Percentiles rank a stretch among this genome's conserved stretches.
Conservation (phyloP, 2,797 vertebrate species). For the Synanceia verrucosa region DNA sequence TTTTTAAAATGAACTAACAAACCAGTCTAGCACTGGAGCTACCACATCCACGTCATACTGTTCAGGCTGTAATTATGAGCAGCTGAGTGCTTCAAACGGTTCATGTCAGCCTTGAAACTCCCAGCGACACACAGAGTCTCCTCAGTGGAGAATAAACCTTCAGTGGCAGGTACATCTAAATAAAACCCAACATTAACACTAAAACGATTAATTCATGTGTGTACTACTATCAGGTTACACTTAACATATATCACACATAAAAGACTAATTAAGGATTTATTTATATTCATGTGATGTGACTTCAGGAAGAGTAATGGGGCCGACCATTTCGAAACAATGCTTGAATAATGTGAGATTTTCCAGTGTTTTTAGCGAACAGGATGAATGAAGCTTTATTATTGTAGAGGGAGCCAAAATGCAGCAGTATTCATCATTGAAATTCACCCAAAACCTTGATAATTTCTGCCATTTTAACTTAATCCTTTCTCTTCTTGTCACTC, state of each 20-base stretch:
- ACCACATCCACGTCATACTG: not conserved
- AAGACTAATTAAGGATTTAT: not conserved
- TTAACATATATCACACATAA: not conserved
- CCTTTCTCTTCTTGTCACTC: not conserved
- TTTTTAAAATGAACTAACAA: not conserved
- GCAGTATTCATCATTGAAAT: not conserved
- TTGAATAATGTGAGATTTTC: not conserved
- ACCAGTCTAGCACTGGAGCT: not conserved
- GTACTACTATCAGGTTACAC: not conserved
- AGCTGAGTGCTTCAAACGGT: not conserved
- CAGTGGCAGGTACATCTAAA: not conserved
- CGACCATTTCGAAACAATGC: not conserved
- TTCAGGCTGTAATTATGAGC: not conserved
- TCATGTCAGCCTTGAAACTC: not conserved
- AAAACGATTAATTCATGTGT: not conserved
- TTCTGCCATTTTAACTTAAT: not conserved
- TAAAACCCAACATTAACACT: not conserved
- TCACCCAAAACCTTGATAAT: not conserved
- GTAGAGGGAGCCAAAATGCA: not conserved
- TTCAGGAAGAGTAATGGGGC: not conserved
- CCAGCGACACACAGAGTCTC: not conserved
- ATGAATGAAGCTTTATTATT: not conserved
- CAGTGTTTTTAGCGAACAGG: not conserved
- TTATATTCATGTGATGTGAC: not conserved
- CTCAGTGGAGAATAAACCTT: not conserved